Evolutionary conservation across 1,140 invertebrate genomes (phyloP).

Genomic region (Callitettix versicolor): DNA sequence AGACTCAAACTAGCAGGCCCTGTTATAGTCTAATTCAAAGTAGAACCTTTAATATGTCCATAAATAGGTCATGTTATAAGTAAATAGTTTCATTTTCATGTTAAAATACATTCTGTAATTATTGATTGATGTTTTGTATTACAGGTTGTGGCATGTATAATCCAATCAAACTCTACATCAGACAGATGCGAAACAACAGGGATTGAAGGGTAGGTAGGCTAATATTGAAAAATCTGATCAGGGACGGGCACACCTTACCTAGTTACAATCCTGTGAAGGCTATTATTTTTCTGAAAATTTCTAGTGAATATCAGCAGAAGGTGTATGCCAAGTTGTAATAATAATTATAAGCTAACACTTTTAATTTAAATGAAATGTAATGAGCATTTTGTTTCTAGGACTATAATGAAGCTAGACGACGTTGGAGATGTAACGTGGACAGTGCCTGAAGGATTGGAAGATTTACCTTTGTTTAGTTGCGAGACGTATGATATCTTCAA

Average conservation of each 20-base stretch:
- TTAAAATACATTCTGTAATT: too few species aligned
- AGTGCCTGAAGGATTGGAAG: conserved; percentile 42
- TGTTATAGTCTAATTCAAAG: neutral
- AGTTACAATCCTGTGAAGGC: neutral
- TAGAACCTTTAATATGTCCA: neutral
- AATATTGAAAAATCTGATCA: neutral
- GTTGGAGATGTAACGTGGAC: conserved; percentile 54
- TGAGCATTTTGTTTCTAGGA: conserved; percentile 33
- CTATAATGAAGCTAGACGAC: conserved; percentile 51
- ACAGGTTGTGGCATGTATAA: conserved; percentile 33
- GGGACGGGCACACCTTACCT: neutral
- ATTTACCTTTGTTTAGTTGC: conserved; percentile 50
- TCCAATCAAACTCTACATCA: neutral
- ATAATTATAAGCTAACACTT: neutral
- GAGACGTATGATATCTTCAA: conserved; percentile 50
- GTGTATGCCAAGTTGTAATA: neutral
- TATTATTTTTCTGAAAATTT: neutral
- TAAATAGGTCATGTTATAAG: neutral
- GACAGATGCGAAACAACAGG: conserved; percentile 1
- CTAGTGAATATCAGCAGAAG: too few species aligned
- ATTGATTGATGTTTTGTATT: conserved; percentile 17
- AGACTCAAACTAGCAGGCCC: neutral
- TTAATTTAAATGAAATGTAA: neutral
- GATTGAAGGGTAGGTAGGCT: conserved; percentile 4
- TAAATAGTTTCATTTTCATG: neutral